phyloP scores from a whole-genome alignment of 53 echinoderm and acorn worm species.

The Temnopleurus reevesii region DNA sequence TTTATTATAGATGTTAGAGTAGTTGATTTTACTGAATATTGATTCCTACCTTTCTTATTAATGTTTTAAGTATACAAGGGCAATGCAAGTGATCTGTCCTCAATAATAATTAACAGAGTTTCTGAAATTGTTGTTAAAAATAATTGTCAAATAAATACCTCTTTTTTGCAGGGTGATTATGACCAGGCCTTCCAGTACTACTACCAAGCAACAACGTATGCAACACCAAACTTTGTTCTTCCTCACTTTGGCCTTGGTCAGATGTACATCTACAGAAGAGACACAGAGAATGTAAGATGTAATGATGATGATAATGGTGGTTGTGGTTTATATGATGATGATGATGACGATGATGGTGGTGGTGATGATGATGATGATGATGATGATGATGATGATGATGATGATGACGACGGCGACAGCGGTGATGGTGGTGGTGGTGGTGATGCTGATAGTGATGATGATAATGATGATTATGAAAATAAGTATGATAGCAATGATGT shows the following conservation, averaged over 20 bases:
- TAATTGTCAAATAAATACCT: too few species aligned
- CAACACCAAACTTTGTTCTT: slow-evolving; percentile 82
- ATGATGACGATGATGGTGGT: neutral
- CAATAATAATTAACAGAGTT: too few species aligned
- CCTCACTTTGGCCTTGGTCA: slow-evolving; percentile 97
- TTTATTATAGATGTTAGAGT: too few species aligned
- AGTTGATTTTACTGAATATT: too few species aligned
- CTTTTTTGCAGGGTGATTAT: slow-evolving; percentile 75
- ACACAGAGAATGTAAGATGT: slow-evolving; percentile 88
- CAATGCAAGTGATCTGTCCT: too few species aligned
- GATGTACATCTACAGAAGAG: slow-evolving; percentile 98
- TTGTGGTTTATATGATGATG: neutral
- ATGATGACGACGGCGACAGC: neutral
- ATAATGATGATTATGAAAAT: too few species aligned
- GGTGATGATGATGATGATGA: slow-evolving; percentile 19
- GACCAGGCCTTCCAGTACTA: slow-evolving; percentile 99
- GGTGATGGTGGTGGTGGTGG: slow-evolving; percentile 8
- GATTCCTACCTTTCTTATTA: too few species aligned
- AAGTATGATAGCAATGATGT: too few species aligned
- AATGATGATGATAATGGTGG: neutral
- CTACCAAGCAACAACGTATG: slow-evolving; percentile 98
- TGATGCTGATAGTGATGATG: neutral
- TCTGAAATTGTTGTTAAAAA: too few species aligned
- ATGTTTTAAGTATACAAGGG: too few species aligned
- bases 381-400: slow-evolving; percentile 7